Conservation (phyloP, 2,797 vertebrate species). For the Sparidentex hasta region DNA sequence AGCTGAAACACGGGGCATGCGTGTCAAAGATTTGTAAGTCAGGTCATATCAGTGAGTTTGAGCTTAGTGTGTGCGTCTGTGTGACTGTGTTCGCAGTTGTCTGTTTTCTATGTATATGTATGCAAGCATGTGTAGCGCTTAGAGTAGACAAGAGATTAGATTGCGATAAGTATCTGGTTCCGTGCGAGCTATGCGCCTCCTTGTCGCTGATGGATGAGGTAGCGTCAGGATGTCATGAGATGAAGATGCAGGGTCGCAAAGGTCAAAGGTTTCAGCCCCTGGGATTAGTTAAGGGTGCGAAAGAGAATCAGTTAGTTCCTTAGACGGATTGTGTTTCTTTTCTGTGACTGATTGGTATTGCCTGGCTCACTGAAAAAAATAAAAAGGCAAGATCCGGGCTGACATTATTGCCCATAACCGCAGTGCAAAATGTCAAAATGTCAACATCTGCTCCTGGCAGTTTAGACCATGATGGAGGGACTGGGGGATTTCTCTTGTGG, state of each 20-base stretch:
- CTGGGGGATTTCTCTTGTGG: conserved; percentile 13
- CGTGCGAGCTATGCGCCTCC: conserved; percentile 25
- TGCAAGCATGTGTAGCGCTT: conserved; percentile 47
- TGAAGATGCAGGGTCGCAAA: conserved; percentile 49
- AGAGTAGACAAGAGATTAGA: conserved; percentile 64
- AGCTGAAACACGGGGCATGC: neutral
- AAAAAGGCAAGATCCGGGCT: conserved; percentile 1
- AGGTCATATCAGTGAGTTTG: neutral
- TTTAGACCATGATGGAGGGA: conserved; percentile 14
- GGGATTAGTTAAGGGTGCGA: conserved; percentile 62
- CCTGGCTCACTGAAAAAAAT: conserved; percentile 20
- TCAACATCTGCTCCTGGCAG: conserved; percentile 31
- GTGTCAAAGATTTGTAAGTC: conserved; percentile 2
- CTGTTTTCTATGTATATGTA: conserved; percentile 44
- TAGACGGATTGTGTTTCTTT: conserved; percentile 45
- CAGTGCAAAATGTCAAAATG: conserved; percentile 43
- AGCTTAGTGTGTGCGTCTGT: neutral
- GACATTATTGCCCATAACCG: conserved; percentile 31
- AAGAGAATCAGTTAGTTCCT: conserved; percentile 57
- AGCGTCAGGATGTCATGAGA: conserved; percentile 47
- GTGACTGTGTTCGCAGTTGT: conserved; percentile 27
- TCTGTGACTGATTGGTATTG: conserved; percentile 63
- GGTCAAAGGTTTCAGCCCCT: conserved; percentile 55
- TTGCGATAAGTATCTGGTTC: conserved; percentile 53
- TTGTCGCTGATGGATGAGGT: conserved; percentile 62